Evolutionary conservation across 2,888 invertebrate genomes (phyloP), one percentile per base, ranked within the genome.

Genomic region (Lottia gigantea): DNA sequence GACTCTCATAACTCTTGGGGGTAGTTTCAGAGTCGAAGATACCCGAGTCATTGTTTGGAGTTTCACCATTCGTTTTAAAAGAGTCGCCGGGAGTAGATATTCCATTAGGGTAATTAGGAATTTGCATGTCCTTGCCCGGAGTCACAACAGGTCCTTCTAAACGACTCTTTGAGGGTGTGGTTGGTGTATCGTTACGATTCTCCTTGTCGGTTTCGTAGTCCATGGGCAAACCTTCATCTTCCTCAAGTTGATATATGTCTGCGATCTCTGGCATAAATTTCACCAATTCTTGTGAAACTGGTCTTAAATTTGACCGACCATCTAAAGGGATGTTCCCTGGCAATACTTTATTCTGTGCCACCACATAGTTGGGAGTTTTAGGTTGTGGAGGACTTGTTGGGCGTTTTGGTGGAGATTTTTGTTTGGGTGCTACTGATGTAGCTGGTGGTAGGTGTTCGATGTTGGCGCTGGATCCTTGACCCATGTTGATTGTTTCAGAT

Each of bases 211-310:
- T 70, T 23, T 65, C 67, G 45, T 69, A 71, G 16, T 73, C 72
- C 66, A 62, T 66, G 26, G 63, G 66, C 14, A 61, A 15, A 4
- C 63, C 69, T 14, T 71, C 70, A 12, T 75, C 63, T 15, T 75
- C 67, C 6, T 73, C 68, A 66, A 76, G 68, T 14, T 67, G 71
- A 70, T 79, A 82, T 12, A 83, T 77, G 31, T 83, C 75, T 46
- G 79, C 79, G 63, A 75, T 82, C 6, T 84, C 82, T 0, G 83
- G 82, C 66, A 79, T 79, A 66, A 75, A 75, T 67, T 82, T 81
- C 16, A 77, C 76, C 25, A 84, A 74, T 72, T 83, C 82, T 72
- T 80, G 80, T 2, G 84, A 83, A 1, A 84, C 82, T n/a, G 83
- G 82, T 55, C 81, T 70, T 8, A 84, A 71, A 55, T 78, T 74